Conservation (phyloP, 2,888 invertebrate species). For the Miltochrista miniata region DNA sequence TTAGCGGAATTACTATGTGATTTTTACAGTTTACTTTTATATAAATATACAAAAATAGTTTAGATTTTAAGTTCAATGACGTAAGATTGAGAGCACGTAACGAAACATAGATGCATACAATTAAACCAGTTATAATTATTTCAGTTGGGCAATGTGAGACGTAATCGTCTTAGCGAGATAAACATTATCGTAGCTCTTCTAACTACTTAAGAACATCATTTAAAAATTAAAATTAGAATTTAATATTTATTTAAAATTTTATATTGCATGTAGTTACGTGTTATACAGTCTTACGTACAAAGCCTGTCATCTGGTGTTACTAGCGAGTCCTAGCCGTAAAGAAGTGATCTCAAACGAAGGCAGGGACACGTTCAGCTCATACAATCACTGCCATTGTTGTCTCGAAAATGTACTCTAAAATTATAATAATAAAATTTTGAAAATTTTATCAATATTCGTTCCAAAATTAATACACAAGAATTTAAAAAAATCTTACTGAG, state of each 20-base stretch:
- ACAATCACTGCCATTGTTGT: slow-evolving; percentile 63
- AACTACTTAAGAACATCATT: too few relatives aligned
- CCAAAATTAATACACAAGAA: slow-evolving; percentile 14
- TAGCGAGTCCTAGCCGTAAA: slow-evolving; percentile 54
- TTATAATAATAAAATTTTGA: slow-evolving; percentile 41
- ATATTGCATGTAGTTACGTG: slow-evolving; percentile 33
- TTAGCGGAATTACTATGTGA: slow-evolving; percentile 79
- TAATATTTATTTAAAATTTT: slow-evolving; percentile 36
- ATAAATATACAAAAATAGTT: slow-evolving; percentile 61
- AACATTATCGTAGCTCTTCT: slow-evolving; percentile 1
- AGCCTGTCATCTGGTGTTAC: slow-evolving; percentile 39
- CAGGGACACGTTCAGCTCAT: slow-evolving; percentile 44
- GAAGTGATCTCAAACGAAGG: slow-evolving; percentile 76
- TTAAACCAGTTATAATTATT: slow-evolving; percentile 22
- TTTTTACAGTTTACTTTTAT: slow-evolving; percentile 64
- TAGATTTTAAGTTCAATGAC: slow-evolving; percentile 42
- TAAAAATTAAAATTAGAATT: slow-evolving; percentile 14
- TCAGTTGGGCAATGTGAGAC: slow-evolving; percentile 11
- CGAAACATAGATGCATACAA: slow-evolving; percentile 32
- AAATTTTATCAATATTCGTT: slow-evolving; percentile 35
- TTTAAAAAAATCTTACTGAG: too few relatives aligned
- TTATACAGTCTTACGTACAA: slow-evolving; percentile 38
- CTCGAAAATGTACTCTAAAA: slow-evolving; percentile 51
- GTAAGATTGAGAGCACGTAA: slow-evolving; percentile 43
- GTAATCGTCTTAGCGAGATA: slow-evolving; percentile 7